Conservation (phyloP, 92 coral and sea anemone genomes). For the Diadumene lineata region DNA sequence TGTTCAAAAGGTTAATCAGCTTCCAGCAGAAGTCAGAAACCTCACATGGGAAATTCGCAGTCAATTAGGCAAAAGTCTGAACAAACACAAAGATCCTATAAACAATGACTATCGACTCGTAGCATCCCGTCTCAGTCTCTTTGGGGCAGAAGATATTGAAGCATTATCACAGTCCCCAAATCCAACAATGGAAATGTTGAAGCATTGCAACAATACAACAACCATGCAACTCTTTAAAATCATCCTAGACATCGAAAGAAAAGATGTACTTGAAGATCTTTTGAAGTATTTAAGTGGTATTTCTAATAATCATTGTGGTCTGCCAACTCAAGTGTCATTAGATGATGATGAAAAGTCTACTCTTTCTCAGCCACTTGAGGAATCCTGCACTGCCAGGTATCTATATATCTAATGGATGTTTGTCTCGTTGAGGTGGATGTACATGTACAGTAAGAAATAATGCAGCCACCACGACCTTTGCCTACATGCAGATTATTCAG, state of each 20-base stretch:
- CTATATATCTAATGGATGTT: too few species aligned
- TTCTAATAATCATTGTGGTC: background rate
- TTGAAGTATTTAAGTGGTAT: background rate
- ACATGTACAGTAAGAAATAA: too few species aligned
- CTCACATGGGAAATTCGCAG: constrained; percentile 52
- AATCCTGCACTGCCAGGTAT: constrained; percentile 22
- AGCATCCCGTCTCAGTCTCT: constrained; percentile 68
- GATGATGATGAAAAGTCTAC: constrained; percentile 11
- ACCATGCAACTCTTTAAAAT: constrained; percentile 45
- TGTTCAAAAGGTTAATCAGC: constrained; percentile 15
- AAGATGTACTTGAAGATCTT: constrained; percentile 64
- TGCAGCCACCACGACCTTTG: too few species aligned
- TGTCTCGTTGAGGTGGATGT: too few species aligned
- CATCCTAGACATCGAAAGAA: constrained; percentile 46
- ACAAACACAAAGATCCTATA: constrained; percentile 49
- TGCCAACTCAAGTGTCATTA: constrained; percentile 49
- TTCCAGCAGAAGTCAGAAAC: constrained; percentile 41
- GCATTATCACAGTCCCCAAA: constrained; percentile 25
- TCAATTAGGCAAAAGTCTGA: constrained; percentile 52
- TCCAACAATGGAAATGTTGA: constrained; percentile 65
- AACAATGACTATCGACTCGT: constrained; percentile 77
- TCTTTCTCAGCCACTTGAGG: constrained; percentile 19
- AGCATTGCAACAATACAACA: constrained; percentile 48
- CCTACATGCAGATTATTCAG: too few species aligned
- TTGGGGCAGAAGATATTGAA: constrained; percentile 41